Conservation (phyloP, 2,797 vertebrate species). For the Margarornis squamiger region DNA sequence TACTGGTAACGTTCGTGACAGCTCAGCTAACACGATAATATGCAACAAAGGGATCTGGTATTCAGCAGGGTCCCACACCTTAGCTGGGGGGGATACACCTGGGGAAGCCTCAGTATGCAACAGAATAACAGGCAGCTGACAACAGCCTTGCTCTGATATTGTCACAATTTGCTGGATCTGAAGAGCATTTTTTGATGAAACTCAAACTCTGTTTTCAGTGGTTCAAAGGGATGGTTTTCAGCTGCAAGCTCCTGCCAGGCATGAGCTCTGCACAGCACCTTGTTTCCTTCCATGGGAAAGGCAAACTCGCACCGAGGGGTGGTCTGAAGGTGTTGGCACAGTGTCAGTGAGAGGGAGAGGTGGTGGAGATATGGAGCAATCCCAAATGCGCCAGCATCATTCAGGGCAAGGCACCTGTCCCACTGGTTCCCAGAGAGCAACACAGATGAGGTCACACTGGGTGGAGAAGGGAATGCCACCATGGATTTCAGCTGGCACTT, state of each 20-base stretch:
- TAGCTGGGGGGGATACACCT: conserved; percentile 82
- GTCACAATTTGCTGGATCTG: conserved; percentile 51
- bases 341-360: not conserved
- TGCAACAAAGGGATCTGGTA: conserved; percentile 68
- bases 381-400: fast-evolving
- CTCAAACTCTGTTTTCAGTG: conserved; percentile 44
- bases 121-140: conserved; percentile 70
- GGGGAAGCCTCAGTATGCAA: conserved; percentile 66
- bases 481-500: not conserved
- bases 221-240: conserved; percentile 53
- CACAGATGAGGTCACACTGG: not conserved
- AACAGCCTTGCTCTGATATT: conserved; percentile 43
- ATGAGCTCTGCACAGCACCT: not conserved
- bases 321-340: not conserved
- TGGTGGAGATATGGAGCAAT: fast-evolving
- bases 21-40: conserved; percentile 70
- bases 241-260: conserved; percentile 3
- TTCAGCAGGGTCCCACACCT: conserved; percentile 69
- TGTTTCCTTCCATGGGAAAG: conserved; percentile 23
- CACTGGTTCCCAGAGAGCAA: fast-evolving
- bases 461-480: not conserved
- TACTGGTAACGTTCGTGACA: conserved; percentile 70
- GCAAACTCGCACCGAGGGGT: not conserved
- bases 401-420: not conserved
- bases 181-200: conserved; percentile 44